Base-by-base conservation (phyloP, 2,888 invertebrate genomes). In the Callyntrura guangdongensis region DNA sequence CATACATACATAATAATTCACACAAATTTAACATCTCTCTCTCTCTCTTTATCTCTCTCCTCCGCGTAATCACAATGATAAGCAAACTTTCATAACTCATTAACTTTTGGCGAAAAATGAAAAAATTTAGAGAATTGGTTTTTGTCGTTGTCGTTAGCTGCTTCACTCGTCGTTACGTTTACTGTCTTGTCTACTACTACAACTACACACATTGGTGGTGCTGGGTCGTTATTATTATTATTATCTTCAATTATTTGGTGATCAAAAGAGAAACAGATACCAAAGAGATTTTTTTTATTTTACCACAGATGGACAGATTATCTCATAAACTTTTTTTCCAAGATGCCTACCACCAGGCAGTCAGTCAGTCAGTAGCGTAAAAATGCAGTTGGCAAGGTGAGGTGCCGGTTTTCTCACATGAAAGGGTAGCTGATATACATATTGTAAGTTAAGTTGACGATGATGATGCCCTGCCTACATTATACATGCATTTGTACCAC, bases 1-100 rank as follows among this genome's bases (percentile, higher is more conserved):
- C 47, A 67, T 27, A 14, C 14, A 6, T 67, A 67, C 25, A 67
- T 22, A 67, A n/a, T n/a, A n/a, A n/a, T n/a, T n/a, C n/a, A n/a
- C n/a, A n/a, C n/a, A n/a, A n/a, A n/a, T n/a, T n/a, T n/a, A n/a
- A n/a, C n/a, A n/a, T n/a, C n/a, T n/a, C n/a, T n/a, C n/a, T n/a
- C n/a, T n/a, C n/a, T n/a, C n/a, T n/a, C n/a, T n/a, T n/a, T n/a
- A n/a, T n/a, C n/a, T n/a, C n/a, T n/a, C n/a, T n/a, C n/a, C n/a
- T 67, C 25, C 6, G 17, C 0, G 67, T 25, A 27, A 27, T 61
- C 20, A 27, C 45, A 67, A 79, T 59, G 59, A 67, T 84, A 67
- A 85, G 83, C 89, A 77, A 56, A 81, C 89, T 85, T 81, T 89
- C 85, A 89, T 79, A 89, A 79, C 85, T 89, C 89, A 84, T 89